phyloP scores from a whole-genome alignment of 2,888 invertebrate species.

The Oxytorus armatus region DNA sequence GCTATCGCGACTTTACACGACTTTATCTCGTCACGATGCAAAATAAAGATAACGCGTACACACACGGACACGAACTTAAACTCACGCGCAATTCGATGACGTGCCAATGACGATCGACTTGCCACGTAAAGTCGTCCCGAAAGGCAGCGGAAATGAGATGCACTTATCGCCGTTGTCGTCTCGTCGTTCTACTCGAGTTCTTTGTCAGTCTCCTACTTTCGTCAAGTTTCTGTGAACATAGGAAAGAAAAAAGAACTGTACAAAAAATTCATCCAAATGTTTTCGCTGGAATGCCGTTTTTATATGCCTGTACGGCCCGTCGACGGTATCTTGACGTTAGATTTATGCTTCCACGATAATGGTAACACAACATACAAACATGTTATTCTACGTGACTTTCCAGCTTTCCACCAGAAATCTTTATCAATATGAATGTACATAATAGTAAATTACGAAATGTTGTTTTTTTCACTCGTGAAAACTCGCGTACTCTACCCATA shows the following conservation, averaged over 20 bases:
- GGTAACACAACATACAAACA: too few species aligned
- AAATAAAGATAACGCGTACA: neutral
- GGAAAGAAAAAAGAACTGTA: neutral
- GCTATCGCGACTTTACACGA: neutral
- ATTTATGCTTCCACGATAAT: neutral
- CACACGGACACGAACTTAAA: neutral
- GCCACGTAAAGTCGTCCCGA: neutral
- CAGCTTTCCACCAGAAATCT: neutral
- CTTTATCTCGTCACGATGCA: constrained; percentile 10
- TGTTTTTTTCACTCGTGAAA: too few species aligned
- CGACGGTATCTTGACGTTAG: neutral
- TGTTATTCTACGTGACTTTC: neutral
- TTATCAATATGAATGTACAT: neutral
- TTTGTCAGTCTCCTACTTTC: neutral
- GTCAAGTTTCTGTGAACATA: constrained; percentile 36
- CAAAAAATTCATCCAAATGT: neutral
- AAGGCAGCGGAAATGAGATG: neutral
- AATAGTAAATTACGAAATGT: too few species aligned
- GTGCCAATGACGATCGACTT: constrained; percentile 5
- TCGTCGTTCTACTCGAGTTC: too few species aligned
- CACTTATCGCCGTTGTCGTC: neutral
- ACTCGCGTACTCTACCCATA: too few species aligned
- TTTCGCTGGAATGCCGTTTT: neutral
- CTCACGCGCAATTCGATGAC: constrained; percentile 14
- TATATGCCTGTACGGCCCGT: neutral